Base-by-base conservation (phyloP, 2,797 vertebrate genomes). In the Leptodactylus fallax region DNA sequence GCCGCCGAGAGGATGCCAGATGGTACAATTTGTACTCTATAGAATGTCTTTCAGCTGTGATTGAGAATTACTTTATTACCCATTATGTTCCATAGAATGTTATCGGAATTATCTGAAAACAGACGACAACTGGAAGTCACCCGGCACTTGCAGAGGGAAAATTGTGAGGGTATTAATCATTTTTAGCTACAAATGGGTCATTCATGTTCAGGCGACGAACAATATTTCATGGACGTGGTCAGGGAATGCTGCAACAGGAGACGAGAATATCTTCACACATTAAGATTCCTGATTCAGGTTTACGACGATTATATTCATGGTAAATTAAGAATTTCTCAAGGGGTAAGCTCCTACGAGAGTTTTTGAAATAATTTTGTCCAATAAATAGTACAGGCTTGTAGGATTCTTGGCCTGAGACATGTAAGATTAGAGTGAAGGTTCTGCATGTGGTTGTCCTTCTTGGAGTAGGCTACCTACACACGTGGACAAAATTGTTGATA, bases 11-110 rank as follows among this genome's bases (percentile, higher is more conserved):
- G 83, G 45, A 61, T 51, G 36, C 69, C 83, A 85, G 83, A 85
- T 85, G 83, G 83, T 63, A 23, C 55, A 51, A 63, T 25, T 45
- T 63, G 21, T 76, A 49, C 56, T 76, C 56, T 74, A 85, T 77
- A 77, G 69, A 85, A 77, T 63, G 71, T 85, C 83, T 76, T 85
- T 85, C 69, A 76, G 83, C 71, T 60, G 83, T 76, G 83, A 76
- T 61, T 76, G 83, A 85, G 71, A 77, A 76, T 51, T n/a, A 23
- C 56, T 85, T 85, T 85, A 85, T 61, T 76, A 17, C 55, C 71
- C 71, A 85, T 85, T 85, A 85, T 85, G 71, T 85, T 85, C 71
- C 36, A 76, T 85, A 85, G 47, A 85, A 85, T 85, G 45, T 61
- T 76, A 85, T 85, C 83, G 4, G 56, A 61, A 85, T 85, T 74